Evolutionary conservation across 2,113 vertebrate species (phyloP), one percentile per base, ranked within the genome.

Genomic region (Tetrax tetrax): DNA sequence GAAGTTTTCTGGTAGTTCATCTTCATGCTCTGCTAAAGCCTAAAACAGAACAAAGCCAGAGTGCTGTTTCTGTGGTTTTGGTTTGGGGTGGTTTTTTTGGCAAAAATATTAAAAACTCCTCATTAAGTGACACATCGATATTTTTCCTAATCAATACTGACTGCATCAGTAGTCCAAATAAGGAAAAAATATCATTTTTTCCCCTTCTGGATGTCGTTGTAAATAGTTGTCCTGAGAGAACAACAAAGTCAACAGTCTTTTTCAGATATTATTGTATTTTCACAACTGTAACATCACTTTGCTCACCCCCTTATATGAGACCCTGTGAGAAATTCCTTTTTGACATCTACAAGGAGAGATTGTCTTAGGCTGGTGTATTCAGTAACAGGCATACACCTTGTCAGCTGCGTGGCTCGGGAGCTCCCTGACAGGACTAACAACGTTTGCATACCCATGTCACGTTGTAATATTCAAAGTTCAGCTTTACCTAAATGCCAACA

Each of bases 1-100:
- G 98, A 99, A 99, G 98, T 99, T 99, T 98, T 99, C 99, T 54
- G 99, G 99, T 88, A 99, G 99, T 94, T 99, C 99, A 74, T 99
- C 99, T 97, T 99, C 99, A 57, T 99, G 99, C 89, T 99, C 99
- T 71, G 99, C 97, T 95, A 99, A 98, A 74, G 99, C 99, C 99
- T 99, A 64, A 38, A 96, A 97, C 45, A 90, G 41, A 97, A 95
- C 29, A 97, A 96, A 94, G 54, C 24, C 59, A 95, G 31, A 68
- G 2, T 29, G 35, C 33, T 89, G 48, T 50, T 95, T 82, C 48
- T 75, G 21, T 60, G 37, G 41, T 16, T 43, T 43, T 43, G 41
- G 41, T 43, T 43, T 10, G n/a, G n/a, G n/a, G n/a, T n/a, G n/a
- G n/a, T 43, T 35, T 43, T 95, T 63, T 59, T 43, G 41, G 6